Conservation (phyloP, 2,888 invertebrate genomes). For the Dasypolia templi region DNA sequence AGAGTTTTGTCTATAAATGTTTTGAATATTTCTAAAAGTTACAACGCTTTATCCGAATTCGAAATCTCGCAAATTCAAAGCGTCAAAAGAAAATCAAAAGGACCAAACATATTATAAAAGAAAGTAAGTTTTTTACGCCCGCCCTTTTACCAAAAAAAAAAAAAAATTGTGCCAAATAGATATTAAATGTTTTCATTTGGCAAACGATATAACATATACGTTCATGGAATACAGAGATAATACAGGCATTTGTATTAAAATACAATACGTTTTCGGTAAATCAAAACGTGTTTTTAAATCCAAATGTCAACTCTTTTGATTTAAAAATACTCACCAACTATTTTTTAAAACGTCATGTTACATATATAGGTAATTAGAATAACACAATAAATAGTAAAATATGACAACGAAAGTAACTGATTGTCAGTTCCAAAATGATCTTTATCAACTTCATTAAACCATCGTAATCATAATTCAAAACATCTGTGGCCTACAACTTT, state of each 20-base stretch:
- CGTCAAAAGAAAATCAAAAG: conserved; percentile 32
- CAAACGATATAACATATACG: neutral
- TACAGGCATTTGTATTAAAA: neutral
- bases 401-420: neutral
- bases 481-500: conserved; percentile 48
- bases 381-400: neutral
- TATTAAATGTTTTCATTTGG: neutral
- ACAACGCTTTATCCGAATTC: conserved; percentile 8
- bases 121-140: neutral
- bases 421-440: conserved; percentile 3
- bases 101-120: conserved; percentile 22
- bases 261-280: neutral
- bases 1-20: conserved; percentile 17
- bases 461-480: conserved; percentile 36
- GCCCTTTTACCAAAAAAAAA: neutral
- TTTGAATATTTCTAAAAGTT: neutral
- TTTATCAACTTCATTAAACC: conserved; percentile 10
- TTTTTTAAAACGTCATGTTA: neutral
- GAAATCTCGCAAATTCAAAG: conserved; percentile 23
- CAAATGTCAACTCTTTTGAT: neutral
- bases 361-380: no score
- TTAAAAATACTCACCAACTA: no score
- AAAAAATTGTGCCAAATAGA: no score
- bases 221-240: neutral
- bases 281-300: neutral